Evolutionary conservation across 2,797 vertebrate genomes (phyloP).

Genomic region (Cossypha caffra): DNA sequence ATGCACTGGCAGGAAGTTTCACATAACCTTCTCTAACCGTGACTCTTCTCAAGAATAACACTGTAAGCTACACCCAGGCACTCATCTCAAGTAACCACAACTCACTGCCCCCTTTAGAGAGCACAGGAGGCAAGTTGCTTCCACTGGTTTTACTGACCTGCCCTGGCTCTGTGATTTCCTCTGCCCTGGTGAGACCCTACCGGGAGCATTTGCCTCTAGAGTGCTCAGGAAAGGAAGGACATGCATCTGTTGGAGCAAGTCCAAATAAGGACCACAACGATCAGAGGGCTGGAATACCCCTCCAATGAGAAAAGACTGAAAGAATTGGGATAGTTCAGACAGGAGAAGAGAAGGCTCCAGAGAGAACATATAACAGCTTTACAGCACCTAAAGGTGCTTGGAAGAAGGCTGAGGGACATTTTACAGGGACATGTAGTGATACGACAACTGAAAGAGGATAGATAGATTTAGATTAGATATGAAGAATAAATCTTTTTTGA

Average conservation of each 20-base stretch:
- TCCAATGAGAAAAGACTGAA: neutral
- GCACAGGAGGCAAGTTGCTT: neutral
- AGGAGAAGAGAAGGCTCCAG: neutral
- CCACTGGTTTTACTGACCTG: neutral
- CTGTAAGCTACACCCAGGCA: neutral
- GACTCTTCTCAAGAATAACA: neutral
- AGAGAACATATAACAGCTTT: neutral
- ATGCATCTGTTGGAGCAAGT: accelerated
- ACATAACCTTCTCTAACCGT: neutral
- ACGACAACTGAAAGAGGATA: neutral
- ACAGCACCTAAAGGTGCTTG: neutral
- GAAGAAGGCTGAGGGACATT: neutral
- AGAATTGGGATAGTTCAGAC: neutral
- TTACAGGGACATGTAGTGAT: neutral
- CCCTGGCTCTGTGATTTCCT: neutral
- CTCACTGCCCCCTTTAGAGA: neutral
- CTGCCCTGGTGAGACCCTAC: neutral
- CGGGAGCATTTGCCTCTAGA: neutral
- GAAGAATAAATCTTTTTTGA: neutral
- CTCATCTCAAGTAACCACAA: neutral
- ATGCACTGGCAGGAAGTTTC: neutral
- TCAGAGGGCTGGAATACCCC: neutral
- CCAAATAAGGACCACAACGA: neutral
- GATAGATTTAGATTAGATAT: neutral
- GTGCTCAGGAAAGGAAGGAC: neutral